These are phyloP conservation scores for Cheiracanthium punctorium DNA, from an alignment of 2,888 invertebrate species.

Conservation along the genomic window DNA sequence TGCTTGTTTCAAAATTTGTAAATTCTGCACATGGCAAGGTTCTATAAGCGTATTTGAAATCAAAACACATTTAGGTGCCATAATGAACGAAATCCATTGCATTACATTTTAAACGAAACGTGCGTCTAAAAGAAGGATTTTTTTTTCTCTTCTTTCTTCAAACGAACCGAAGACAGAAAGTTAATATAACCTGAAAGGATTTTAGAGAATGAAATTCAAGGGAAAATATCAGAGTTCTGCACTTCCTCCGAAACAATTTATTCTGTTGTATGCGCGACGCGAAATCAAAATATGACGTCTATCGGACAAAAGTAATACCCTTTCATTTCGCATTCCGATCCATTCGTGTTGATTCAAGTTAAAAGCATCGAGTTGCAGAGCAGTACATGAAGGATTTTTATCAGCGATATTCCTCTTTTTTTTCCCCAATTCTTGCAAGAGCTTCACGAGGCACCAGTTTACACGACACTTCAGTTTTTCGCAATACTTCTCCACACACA, in stretches of 20 bases:
- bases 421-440: neutral
- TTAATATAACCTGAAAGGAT: neutral
- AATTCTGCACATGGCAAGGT: too few species aligned
- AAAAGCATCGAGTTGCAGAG: neutral
- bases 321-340: neutral
- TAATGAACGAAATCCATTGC: too few species aligned
- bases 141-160: too few species aligned
- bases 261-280: neutral
- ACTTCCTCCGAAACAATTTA: neutral
- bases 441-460: slow-evolving; percentile 1
- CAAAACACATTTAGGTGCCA: too few species aligned
- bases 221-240: neutral
- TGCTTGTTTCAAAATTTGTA: too few species aligned
- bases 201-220: neutral
- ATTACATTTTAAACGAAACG: too few species aligned
- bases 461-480: neutral
- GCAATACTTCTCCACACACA: slow-evolving; percentile 13
- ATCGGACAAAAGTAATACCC: slow-evolving; percentile 8
- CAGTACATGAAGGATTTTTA: slow-evolving; percentile 12
- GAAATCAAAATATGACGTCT: neutral
- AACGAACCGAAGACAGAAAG: neutral
- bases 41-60: too few species aligned
- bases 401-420: neutral
- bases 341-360: slow-evolving; percentile 1
- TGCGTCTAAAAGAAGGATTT: too few species aligned